Conservation (phyloP, 2,113 vertebrate species). For the Argyrosomus japonicus region DNA sequence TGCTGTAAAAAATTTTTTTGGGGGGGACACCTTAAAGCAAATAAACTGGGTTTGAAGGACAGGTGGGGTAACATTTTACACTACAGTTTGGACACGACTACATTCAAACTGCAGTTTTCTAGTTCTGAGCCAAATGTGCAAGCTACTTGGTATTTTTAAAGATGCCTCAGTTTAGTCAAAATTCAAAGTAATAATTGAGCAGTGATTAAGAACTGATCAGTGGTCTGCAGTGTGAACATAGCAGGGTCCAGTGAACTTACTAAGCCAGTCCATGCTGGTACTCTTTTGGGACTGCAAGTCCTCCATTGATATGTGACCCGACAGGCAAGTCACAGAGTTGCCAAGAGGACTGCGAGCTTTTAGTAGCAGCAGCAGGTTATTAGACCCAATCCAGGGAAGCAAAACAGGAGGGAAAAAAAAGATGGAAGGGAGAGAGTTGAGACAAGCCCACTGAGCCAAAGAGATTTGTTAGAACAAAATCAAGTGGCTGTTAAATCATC, state of each 20-base stretch:
- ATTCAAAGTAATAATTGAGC: neutral
- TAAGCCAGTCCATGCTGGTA: constrained; percentile 96
- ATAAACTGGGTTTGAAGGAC: neutral
- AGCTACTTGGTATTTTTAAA: neutral
- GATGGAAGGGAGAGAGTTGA: constrained; percentile 63
- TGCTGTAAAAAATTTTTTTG: neutral
- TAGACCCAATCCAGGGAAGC: constrained; percentile 60
- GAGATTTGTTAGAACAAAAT: constrained; percentile 56
- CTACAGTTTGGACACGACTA: neutral
- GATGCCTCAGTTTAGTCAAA: too few relatives aligned
- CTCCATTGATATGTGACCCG: constrained; percentile 89
- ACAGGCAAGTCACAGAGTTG: constrained; percentile 94
- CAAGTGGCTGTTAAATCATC: constrained; percentile 9
- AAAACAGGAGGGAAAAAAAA: constrained; percentile 44
- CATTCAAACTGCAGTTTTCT: constrained; percentile 51
- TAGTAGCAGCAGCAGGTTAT: constrained; percentile 79
- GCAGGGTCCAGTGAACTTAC: constrained; percentile 86
- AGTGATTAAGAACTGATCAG: neutral
- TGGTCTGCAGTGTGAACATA: constrained; percentile 43
- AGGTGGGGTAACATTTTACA: neutral
- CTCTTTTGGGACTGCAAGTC: constrained; percentile 89
- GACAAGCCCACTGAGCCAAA: constrained; percentile 62
- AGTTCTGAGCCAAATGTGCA: neutral
- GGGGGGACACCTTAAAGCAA: neutral
- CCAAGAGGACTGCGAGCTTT: constrained; percentile 94